Conservation (phyloP, 37 sponge, comb jelly and placozoan species). For the Oscarella lobularis region DNA sequence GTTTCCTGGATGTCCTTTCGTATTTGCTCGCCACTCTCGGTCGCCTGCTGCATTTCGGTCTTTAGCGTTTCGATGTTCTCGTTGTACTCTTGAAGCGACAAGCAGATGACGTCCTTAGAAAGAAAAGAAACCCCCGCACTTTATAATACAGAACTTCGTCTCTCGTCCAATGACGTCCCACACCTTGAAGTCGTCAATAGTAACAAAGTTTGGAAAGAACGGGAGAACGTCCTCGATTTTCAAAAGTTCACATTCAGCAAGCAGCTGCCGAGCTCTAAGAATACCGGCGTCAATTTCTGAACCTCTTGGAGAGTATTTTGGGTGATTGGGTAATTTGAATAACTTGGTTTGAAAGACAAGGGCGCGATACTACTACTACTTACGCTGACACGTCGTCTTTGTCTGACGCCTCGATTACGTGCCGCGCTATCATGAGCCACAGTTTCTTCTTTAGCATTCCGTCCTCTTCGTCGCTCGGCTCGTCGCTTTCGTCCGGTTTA, state of each 20-base stretch:
- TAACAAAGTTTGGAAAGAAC: slow-evolving; percentile 84
- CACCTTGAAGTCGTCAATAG: slow-evolving; percentile 91
- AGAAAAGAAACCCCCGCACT: too few species aligned
- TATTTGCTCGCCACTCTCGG: slow-evolving; percentile 79
- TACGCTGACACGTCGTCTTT: too few species aligned
- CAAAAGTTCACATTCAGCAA: slow-evolving; percentile 62
- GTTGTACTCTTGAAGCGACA: slow-evolving; percentile 78
- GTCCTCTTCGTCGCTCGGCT: too few species aligned
- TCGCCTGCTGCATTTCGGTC: slow-evolving; percentile 81
- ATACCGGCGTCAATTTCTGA: neutral
- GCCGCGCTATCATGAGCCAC: slow-evolving; percentile 84
- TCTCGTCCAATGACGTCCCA: neutral
- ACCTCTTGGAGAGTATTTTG: too few species aligned
- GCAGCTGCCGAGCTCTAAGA: slow-evolving; percentile 59
- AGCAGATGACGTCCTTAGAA: slow-evolving; percentile 94
- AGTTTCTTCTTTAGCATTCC: slow-evolving; percentile 68
- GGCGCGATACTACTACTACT: too few species aligned
- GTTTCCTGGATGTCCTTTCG: slow-evolving; percentile 79
- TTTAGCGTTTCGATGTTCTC: slow-evolving; percentile 67
- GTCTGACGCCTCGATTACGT: slow-evolving; percentile 59
- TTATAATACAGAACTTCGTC: too few species aligned
- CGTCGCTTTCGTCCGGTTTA: slow-evolving; percentile 12
- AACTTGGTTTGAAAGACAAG: too few species aligned
- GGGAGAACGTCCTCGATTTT: slow-evolving; percentile 93
- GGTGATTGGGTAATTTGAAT: too few species aligned